Conservation (phyloP, 1,140 invertebrate genomes). For the Megalopta genalis region DNA sequence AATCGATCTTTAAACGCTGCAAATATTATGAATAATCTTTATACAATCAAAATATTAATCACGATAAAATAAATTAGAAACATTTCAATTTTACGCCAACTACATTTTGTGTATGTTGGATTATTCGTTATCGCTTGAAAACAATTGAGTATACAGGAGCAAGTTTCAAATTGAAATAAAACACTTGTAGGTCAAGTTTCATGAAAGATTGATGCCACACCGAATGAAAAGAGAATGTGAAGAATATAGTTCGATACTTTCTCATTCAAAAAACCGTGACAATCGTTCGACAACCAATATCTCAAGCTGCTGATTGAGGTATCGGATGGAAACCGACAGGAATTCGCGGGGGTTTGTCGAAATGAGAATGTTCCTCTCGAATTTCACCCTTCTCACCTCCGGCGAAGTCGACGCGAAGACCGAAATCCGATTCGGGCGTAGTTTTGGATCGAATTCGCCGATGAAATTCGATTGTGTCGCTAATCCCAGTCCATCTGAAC, state of each 20-base stretch:
- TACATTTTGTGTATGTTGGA: too few relatives aligned
- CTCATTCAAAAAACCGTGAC: not conserved
- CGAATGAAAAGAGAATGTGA: too few relatives aligned
- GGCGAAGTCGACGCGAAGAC: not conserved
- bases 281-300: not conserved
- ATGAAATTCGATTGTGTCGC: constrained; percentile 29
- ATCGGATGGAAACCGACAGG: not conserved
- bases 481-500: not conserved
- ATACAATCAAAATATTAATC: too few relatives aligned
- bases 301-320: constrained; percentile 12
- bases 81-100: too few relatives aligned
- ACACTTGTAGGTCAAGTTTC: too few relatives aligned
- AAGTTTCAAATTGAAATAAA: not conserved
- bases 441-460: not conserved
- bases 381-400: not conserved
- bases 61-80: too few relatives aligned
- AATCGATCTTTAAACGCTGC: too few relatives aligned
- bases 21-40: too few relatives aligned
- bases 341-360: not conserved
- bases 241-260: too few relatives aligned
- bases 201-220: too few relatives aligned
- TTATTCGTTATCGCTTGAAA: too few relatives aligned
- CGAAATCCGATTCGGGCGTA: constrained; percentile 14
- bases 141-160: too few relatives aligned
- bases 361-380: not conserved